Evolutionary conservation across 2,113 vertebrate species (phyloP).

Genomic region (Lagopus muta): DNA sequence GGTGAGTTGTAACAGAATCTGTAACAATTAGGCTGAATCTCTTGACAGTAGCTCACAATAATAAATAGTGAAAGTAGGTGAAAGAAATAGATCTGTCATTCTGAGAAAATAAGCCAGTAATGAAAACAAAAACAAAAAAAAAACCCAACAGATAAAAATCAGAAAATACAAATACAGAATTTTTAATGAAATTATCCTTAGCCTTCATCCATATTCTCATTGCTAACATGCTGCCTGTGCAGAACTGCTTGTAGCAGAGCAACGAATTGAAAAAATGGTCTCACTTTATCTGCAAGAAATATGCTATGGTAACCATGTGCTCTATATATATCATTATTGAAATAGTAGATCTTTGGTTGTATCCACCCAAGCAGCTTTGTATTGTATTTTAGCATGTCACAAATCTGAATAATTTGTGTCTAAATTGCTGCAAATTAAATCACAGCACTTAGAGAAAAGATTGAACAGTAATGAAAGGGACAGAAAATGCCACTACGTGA

Average conservation of each 20-base stretch:
- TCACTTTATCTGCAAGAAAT: background rate
- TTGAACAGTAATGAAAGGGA: background rate
- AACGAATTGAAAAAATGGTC: background rate
- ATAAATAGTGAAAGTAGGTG: background rate
- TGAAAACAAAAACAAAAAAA: background rate
- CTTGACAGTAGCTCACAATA: background rate
- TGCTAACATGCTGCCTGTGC: background rate
- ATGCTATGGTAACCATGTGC: background rate
- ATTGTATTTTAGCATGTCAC: background rate
- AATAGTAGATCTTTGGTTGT: background rate
- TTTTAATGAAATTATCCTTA: background rate
- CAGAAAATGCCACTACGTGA: background rate
- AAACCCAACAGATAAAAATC: background rate
- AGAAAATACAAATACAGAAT: background rate
- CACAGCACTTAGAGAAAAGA: background rate
- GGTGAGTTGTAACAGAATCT: background rate
- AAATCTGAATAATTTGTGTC: background rate
- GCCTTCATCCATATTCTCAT: background rate
- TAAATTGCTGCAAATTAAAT: constrained; percentile 7
- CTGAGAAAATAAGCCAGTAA: background rate
- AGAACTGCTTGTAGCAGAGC: background rate
- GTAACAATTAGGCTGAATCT: background rate
- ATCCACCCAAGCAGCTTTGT: background rate
- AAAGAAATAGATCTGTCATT: background rate
- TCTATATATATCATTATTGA: background rate